Base-by-base conservation (phyloP, 2,888 invertebrate species). In the Boloria selene region DNA sequence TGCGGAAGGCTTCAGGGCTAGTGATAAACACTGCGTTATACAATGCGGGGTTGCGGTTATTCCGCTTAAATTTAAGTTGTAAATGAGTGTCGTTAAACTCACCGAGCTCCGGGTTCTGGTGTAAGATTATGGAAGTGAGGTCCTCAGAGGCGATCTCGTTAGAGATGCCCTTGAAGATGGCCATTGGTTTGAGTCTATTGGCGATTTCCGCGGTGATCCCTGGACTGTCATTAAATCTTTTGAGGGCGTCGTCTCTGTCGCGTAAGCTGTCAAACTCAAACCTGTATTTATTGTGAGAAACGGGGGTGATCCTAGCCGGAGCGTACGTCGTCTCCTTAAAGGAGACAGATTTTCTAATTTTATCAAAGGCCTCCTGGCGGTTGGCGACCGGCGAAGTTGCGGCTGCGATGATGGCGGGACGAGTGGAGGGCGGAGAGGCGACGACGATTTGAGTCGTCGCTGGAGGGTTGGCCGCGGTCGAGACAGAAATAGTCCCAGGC, bases 181-280 rank as follows among this genome's bases (percentile, higher is more conserved):
- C 22, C 22, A 22, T 22, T 22, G 22, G 3, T 22, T 22, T 22
- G 22, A 22, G 22, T 3, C 22, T 22, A 22, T 22, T 22, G 22
- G 22, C 64, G 13, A 49, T 14, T 18, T 64, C 64, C 13, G 64
- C 64, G 10, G 50, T 64, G 22, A 22, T 22, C 22, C 22, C 22
- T 16, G 62, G 18, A 7, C n/a, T 14, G 47, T 3, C 16, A 13
- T 13, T 14, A 0, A 62, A 14, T 3, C 54, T 44, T 2, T 6
- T 26, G 4, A 62, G 45, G 16, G 62, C 47, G 31, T 59, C 59
- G 26, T 59, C 59, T 31, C 59, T 49, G 2, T 59, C 26, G 13
- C 22, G 44, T 2, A n/a, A 4, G 13, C n/a, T 59, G 45, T 67
- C 67, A 14, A 67, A 67, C 51, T 67, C 67, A 1, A 66, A 26